These are phyloP conservation scores for Halocaridina rubra DNA, from an alignment of 2,888 invertebrate genomes.

Conservation along the genomic window DNA sequence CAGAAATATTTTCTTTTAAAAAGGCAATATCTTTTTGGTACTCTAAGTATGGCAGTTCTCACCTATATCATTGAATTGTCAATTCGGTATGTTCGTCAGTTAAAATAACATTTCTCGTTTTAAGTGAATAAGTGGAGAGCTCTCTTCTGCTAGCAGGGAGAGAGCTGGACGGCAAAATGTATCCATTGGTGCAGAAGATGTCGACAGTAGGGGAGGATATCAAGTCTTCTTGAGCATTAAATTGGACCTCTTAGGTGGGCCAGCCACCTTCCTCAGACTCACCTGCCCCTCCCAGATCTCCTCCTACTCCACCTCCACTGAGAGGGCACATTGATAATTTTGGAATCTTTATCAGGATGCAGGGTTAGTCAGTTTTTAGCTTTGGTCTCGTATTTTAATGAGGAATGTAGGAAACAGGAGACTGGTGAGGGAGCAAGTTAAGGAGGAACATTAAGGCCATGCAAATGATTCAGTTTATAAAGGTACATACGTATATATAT, in stretches of 20 bases:
- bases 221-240: constrained; percentile 12
- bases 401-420: neutral
- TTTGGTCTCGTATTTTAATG: too few relatives aligned
- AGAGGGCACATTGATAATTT: neutral
- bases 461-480: neutral
- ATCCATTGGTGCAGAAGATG: constrained; percentile 37
- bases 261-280: neutral
- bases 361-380: too few relatives aligned
- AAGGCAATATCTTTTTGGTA: too few relatives aligned
- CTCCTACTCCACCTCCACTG: neutral
- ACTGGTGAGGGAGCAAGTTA: neutral
- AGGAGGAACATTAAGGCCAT: neutral
- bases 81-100: neutral
- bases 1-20: too few relatives aligned
- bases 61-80: neutral
- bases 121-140: neutral
- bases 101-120: neutral
- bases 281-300: neutral
- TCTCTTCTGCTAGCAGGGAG: constrained; percentile 24
- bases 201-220: constrained; percentile 41
- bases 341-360: neutral
- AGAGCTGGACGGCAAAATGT: constrained; percentile 36
- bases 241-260: neutral
- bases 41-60: too few relatives aligned
- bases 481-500: neutral